A percentile compares a stretch with the other conserved stretches of the same genome.
phyloP scores from a whole-genome alignment of 2,797 vertebrate species.

The Kryptopterus vitreolus region DNA sequence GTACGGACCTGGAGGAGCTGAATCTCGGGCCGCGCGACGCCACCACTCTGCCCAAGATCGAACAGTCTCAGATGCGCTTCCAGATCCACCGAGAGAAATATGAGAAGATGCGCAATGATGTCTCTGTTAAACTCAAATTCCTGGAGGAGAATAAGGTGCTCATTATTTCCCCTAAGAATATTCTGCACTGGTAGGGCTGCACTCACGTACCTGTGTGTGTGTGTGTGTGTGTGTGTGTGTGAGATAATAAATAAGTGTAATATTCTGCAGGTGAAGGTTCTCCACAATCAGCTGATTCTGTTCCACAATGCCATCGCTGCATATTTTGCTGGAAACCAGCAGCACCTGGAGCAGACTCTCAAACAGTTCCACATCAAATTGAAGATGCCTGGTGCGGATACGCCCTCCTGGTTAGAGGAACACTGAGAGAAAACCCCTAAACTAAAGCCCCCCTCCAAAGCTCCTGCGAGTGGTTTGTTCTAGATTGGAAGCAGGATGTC shows the following conservation, averaged over 20 bases:
- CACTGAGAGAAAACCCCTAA: conserved; percentile 72
- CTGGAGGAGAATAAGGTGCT: conserved; percentile 97
- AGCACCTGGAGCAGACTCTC: conserved; percentile 97
- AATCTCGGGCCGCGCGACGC: conserved; percentile 93
- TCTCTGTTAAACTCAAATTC: conserved; percentile 95
- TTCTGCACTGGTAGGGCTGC: neutral
- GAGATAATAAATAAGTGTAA: neutral
- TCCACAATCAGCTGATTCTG: conserved; percentile 97
- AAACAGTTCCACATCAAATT: conserved; percentile 99
- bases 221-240: neutral
- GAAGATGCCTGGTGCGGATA: conserved; percentile 93
- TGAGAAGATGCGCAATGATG: conserved; percentile 91
- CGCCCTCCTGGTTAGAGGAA: conserved; percentile 96
- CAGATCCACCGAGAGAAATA: conserved; percentile 94
- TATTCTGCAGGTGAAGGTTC: conserved; percentile 87
- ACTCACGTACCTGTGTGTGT: neutral
- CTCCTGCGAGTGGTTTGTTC: conserved; percentile 1
- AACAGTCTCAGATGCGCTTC: conserved; percentile 90
- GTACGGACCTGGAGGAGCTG: conserved; percentile 94
- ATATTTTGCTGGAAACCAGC: conserved; percentile 97
- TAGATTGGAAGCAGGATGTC: conserved; percentile 1
- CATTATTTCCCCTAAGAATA: neutral
- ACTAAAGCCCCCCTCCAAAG: conserved; percentile 33
- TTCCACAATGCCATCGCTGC: conserved; percentile 97
- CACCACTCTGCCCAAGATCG: conserved; percentile 92